Evolutionary conservation across 1,140 invertebrate genomes (phyloP), one percentile per base, ranked within the genome.

Genomic region (Brachystomella parvula): DNA sequence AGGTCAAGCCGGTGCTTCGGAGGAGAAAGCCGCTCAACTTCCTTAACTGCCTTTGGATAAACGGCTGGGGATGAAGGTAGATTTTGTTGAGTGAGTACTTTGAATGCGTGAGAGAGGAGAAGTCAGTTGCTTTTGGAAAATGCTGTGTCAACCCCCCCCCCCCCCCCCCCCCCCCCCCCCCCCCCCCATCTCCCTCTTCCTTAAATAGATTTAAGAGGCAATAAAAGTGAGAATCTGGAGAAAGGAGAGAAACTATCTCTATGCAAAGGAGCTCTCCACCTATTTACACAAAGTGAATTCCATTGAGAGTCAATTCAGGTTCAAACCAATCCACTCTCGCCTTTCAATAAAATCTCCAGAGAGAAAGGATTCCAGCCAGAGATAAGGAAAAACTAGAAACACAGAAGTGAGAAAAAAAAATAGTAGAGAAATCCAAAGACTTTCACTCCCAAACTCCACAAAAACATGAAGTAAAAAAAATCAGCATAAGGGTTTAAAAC

Each of bases 181-280:
- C n/a, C n/a, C n/a, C n/a, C n/a, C n/a, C n/a, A n/a, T n/a, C n/a
- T n/a, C n/a, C n/a, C n/a, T n/a, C n/a, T n/a, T 44, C 62, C 63
- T 68, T 68, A 71, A 70, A 71, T 65, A 69, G 63, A 72, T 68
- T 69, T 68, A 71, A 31, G 47, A 56, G 61, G 63, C 61, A 64
- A 72, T 64, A 73, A 65, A 60, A 72, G 62, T 56, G 61, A 56
- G 65, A 61, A 70, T 70, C 56, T 67, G 32, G 35, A 61, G 58
- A 63, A 44, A 66, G 47, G 9, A 44, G 39, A n/a, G 39, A 44
- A 59, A 31, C 53, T 57, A 65, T 71, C 47, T 67, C 63, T 65
- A 66, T 72, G 63, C 60, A 67, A 61, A 65, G 58, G 33, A 69
- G 49, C 39, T 58, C 15, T 33, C 33, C 32, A 26, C n/a, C 33